Conservation (phyloP, 2,888 invertebrate genomes). For the Plemyria rubiginata region DNA sequence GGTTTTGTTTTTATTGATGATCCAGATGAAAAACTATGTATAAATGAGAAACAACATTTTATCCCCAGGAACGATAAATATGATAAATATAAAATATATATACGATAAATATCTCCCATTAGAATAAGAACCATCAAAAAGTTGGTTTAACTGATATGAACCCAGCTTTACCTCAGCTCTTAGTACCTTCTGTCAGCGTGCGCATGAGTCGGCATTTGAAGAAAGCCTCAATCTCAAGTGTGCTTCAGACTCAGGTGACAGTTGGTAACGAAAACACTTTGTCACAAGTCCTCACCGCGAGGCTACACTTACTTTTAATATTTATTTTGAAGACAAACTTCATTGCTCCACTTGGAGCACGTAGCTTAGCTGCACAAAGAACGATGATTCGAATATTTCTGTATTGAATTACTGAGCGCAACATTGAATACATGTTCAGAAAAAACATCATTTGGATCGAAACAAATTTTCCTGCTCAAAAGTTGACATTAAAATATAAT, state of each 20-base stretch:
- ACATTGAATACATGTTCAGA: too few relatives aligned
- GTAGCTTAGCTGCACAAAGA: not conserved
- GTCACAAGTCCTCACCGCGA: not conserved
- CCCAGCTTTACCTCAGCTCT: not conserved
- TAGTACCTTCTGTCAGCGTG: not conserved
- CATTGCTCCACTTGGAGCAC: constrained; percentile 1
- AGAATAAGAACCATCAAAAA: too few relatives aligned
- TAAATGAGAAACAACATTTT: too few relatives aligned
- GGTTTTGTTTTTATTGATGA: too few relatives aligned
- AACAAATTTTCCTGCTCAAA: too few relatives aligned
- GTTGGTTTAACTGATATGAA: too few relatives aligned
- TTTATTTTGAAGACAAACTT: constrained; percentile 8
- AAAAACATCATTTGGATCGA: too few relatives aligned
- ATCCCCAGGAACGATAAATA: too few relatives aligned
- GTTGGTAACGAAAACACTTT: constrained; percentile 12
- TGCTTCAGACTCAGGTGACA: constrained; percentile 7
- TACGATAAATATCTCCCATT: too few relatives aligned
- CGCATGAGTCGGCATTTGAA: constrained; percentile 5
- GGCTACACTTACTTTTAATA: constrained; percentile 2
- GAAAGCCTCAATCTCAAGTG: constrained; percentile 9
- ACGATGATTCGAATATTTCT: not conserved
- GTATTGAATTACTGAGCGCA: not conserved
- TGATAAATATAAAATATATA: too few relatives aligned
- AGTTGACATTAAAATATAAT: too few relatives aligned
- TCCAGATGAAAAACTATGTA: too few relatives aligned